Evolutionary conservation across 2,888 invertebrate species (phyloP).

Genomic region (Amiota mariae): DNA sequence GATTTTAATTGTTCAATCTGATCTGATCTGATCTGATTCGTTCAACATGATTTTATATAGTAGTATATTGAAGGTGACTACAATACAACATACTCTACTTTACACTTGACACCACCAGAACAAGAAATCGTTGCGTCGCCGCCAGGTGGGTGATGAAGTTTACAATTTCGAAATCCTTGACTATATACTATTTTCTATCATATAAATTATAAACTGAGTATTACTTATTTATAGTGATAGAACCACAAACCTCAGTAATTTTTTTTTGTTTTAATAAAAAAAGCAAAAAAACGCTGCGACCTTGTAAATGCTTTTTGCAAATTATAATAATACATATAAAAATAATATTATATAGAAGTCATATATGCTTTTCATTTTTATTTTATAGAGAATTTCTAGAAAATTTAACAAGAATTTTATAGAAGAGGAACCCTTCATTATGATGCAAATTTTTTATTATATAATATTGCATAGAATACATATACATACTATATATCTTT

Average conservation of each 20-base stretch:
- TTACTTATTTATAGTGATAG: constrained; percentile 15
- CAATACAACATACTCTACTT: constrained; percentile 51
- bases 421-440: too few species aligned
- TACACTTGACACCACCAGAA: constrained; percentile 51
- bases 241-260: not conserved
- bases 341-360: too few species aligned
- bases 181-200: constrained; percentile 29
- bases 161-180: constrained; percentile 34
- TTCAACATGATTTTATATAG: constrained; percentile 37
- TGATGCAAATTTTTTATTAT: too few species aligned
- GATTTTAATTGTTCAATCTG: constrained; percentile 26
- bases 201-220: constrained; percentile 42
- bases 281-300: constrained; percentile 29
- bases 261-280: constrained; percentile 28
- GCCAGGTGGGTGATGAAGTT: constrained; percentile 53
- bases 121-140: constrained; percentile 46
- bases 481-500: too few species aligned
- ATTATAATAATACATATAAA: not conserved
- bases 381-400: too few species aligned
- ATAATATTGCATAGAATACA: too few species aligned
- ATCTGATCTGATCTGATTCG: constrained; percentile 14
- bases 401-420: too few species aligned
- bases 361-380: too few species aligned
- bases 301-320: not conserved
- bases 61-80: constrained; percentile 61